These are phyloP conservation scores for Clangula hyemalis DNA, from an alignment of 2,797 vertebrate species.

Conservation along the genomic window DNA sequence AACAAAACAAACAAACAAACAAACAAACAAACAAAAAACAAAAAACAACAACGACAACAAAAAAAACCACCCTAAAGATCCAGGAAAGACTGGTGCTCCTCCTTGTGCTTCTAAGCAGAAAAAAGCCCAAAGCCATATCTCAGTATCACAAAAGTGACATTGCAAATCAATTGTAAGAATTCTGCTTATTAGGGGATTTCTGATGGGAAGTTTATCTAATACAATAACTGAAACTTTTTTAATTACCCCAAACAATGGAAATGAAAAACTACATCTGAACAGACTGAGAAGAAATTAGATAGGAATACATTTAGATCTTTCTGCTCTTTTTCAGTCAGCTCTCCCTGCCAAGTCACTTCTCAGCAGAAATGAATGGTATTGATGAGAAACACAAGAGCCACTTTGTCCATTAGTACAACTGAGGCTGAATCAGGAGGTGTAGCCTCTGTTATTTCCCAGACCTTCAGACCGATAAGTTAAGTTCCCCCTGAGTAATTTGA, in stretches of 20 bases:
- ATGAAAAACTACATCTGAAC: background rate
- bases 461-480: background rate
- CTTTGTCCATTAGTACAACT: background rate
- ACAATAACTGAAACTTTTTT: background rate
- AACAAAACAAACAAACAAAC: background rate
- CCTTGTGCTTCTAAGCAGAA: background rate
- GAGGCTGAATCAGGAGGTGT: background rate
- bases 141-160: background rate
- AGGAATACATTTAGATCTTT: background rate
- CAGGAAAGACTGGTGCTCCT: background rate
- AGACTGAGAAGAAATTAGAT: background rate
- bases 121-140: background rate
- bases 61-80: background rate
- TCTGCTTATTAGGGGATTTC: background rate
- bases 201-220: constrained; percentile 5
- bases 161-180: background rate
- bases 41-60: background rate
- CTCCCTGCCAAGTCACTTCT: background rate
- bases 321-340: constrained; percentile 48
- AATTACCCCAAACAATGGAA: constrained; percentile 45
- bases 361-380: background rate
- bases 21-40: background rate
- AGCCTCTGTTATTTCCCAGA: constrained; percentile 53
- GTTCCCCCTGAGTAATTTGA: constrained; percentile 59
- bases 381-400: constrained; percentile 33